A percentile compares a stretch with the other conserved stretches of the same genome.
Evolutionary conservation across 2,888 invertebrate species (phyloP).

Genomic region (Orthonychiurus folsomi): DNA sequence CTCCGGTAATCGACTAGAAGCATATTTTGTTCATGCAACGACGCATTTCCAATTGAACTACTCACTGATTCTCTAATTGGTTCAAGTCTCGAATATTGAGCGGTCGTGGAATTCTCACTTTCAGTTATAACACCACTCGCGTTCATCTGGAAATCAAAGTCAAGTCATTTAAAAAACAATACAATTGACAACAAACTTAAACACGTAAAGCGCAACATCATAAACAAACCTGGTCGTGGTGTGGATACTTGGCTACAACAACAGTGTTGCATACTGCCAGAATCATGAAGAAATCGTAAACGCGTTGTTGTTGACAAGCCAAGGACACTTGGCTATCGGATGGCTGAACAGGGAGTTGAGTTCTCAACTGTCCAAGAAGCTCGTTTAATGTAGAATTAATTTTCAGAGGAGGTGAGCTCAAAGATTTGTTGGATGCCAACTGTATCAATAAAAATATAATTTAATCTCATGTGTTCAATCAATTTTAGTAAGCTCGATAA

Average conservation of each 20-base stretch:
- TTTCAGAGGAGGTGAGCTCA: constrained; percentile 26
- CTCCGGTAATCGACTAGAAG: constrained; percentile 25
- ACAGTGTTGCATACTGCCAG: constrained; percentile 95
- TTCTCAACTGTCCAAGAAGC: constrained; percentile 24
- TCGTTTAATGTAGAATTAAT: constrained; percentile 27
- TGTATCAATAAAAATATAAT: not conserved
- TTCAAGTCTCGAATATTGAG: constrained; percentile 25
- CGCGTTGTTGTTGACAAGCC: constrained; percentile 56
- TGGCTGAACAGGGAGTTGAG: constrained; percentile 17
- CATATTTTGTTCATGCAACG: constrained; percentile 26
- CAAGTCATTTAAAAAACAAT: constrained; percentile 18
- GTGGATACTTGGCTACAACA: constrained; percentile 79
- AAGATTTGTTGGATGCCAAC: constrained; percentile 5
- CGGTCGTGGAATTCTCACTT: constrained; percentile 12
- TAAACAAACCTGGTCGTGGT: constrained; percentile 57
- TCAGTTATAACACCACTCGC: constrained; percentile 45
- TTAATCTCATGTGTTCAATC: not conserved
- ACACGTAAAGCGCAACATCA: not conserved
- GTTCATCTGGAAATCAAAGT: constrained; percentile 47
- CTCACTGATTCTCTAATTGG: constrained; percentile 36
- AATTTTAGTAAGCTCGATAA: not conserved
- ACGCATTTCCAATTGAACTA: constrained; percentile 19
- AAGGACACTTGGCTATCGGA: constrained; percentile 13
- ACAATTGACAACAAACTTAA: constrained; percentile 8
- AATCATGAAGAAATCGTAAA: constrained; percentile 80